These are phyloP conservation scores for Danaus chrysippus DNA, from an alignment of 2,888 invertebrate species.

Conservation along the genomic window DNA sequence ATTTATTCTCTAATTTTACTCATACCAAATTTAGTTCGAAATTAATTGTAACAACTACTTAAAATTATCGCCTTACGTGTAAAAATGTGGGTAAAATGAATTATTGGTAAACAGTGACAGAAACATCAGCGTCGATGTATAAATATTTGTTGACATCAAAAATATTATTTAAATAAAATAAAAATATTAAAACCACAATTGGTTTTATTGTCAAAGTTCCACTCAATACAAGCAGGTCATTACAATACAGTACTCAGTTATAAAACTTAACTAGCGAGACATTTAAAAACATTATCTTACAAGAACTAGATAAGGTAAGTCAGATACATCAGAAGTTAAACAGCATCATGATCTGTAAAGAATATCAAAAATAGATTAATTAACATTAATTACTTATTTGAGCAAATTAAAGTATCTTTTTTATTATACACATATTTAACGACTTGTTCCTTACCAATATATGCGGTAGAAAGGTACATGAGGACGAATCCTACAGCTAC, in stretches of 20 bases:
- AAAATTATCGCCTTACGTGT: conserved; percentile 20
- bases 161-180: conserved; percentile 54
- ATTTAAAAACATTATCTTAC: conserved; percentile 3
- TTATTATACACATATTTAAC: not conserved
- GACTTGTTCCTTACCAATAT: conserved; percentile 68
- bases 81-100: conserved; percentile 15
- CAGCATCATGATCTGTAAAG: conserved; percentile 57
- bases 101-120: conserved; percentile 14
- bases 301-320: not conserved
- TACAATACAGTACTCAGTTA: not conserved
- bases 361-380: conserved; percentile 31
- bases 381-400: no score
- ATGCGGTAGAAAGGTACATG: conserved; percentile 82
- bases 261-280: not conserved
- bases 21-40: conserved; percentile 21
- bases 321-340: conserved; percentile 20
- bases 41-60: conserved; percentile 20
- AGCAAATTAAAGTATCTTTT: no score
- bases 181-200: conserved; percentile 56
- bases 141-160: conserved; percentile 61
- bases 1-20: conserved; percentile 26
- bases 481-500: conserved; percentile 80
- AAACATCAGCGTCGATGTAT: conserved; percentile 25
- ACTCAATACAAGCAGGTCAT: conserved; percentile 5
- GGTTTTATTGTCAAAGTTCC: conserved; percentile 53